Base-by-base conservation (phyloP, 2,113 vertebrate genomes). In the Aphelocoma coerulescens region DNA sequence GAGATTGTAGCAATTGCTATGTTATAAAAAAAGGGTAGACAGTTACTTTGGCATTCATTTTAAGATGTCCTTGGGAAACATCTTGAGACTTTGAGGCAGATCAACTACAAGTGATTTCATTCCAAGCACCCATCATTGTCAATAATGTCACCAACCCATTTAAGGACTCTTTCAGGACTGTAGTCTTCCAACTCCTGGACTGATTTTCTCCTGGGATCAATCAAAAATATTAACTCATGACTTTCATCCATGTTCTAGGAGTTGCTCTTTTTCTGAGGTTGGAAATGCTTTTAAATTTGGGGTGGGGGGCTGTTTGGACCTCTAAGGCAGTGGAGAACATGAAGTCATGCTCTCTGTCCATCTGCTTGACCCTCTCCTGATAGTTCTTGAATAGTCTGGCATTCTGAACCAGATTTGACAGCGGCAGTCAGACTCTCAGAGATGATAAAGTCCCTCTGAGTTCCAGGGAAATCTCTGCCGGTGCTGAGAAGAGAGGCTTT, bases 381-480 rank as follows among this genome's bases (percentile, higher is more conserved):
- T 75, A 89, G 87, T 67, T 93, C 83, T 43, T 61, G 89, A 91
- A 78, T 89, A 68, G n/a, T 92, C 86, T 61, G 49, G 91, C 65
- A 76, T 95, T 92, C 92, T 87, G 86, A 85, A 85, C 73, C 37
- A 86, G 52, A 91, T 89, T 74, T 92, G 59, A 95, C 63, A 89
- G 76, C 7, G 0, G 72, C 79, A 65, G 62, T 94, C 44, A 44
- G 84, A 55, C 55, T 93, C 88, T 74, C 5, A 2, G 92, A 91
- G 86, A 93, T 91, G 24, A 97, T 96, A 68, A 95, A 95, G 77
- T 87, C 77, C 69, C 73, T 89, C 27, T 85, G 94, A 93, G 84
- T 92, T 93, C 89, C 94, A 95, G 87, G 81, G 91, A 95, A 93
- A 93, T 92, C 93, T 96, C 83, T 93, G 62, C 83, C n/a, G 51